These are phyloP conservation scores for Drosophila subquinaria DNA, from an alignment of 2,888 invertebrate species.

Conservation along the genomic window DNA sequence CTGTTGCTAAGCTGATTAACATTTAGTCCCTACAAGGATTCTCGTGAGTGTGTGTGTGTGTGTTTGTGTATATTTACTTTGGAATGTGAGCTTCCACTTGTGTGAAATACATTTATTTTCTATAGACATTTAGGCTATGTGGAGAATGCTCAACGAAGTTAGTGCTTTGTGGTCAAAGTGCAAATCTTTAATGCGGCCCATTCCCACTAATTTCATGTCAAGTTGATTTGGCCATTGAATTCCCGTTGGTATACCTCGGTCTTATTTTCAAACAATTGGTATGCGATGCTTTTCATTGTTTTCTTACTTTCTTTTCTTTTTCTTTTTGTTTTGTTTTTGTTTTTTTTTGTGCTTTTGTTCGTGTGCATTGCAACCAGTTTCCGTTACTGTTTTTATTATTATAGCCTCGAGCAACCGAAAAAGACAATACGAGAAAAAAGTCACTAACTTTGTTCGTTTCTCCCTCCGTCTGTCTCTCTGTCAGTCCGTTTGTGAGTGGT, in stretches of 20 bases:
- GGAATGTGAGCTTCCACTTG: conserved; percentile 25
- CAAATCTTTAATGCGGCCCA: conserved; percentile 36
- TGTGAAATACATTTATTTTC: conserved; percentile 37
- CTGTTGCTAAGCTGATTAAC: conserved; percentile 71
- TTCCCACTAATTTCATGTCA: conserved; percentile 59
- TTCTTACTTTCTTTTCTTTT: conserved; percentile 16
- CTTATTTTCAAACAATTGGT: conserved; percentile 64
- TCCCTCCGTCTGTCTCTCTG: neutral
- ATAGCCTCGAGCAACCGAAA: conserved; percentile 60
- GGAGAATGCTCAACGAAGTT: conserved; percentile 8
- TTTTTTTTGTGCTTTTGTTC: conserved; percentile 52
- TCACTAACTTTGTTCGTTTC: conserved; percentile 48
- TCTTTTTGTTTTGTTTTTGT: conserved; percentile 42
- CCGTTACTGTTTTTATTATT: conserved; percentile 74
- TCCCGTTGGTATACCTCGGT: conserved; percentile 23
- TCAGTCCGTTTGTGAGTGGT: conserved; percentile 15
- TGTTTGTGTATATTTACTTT: conserved; percentile 30
- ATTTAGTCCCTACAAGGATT: conserved; percentile 52
- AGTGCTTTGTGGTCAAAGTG: conserved; percentile 40
- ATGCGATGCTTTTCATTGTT: conserved; percentile 70
- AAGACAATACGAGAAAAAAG: conserved; percentile 47
- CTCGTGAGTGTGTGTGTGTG: conserved; percentile 15
- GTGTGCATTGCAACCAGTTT: conserved; percentile 70
- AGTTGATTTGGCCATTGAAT: conserved; percentile 47
- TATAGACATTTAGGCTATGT: conserved; percentile 20